Evolutionary conservation across 2,888 invertebrate species (phyloP), one percentile per base, ranked within the genome.

Genomic region (Lepetodrilus schrolli): DNA sequence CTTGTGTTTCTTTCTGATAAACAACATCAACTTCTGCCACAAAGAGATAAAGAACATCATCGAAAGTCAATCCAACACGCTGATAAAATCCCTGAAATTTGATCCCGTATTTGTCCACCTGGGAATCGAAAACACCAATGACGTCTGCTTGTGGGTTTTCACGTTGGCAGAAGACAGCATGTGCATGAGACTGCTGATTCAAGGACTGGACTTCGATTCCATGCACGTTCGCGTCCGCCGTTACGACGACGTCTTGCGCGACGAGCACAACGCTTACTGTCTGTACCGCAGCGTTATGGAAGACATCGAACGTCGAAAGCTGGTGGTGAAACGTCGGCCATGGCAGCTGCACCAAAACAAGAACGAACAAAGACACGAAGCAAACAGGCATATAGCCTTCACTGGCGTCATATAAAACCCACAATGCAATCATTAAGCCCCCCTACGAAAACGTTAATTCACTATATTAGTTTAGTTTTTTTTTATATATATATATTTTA

Each of bases 211-310:
- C 13, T 75, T 81, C 7, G 74, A 78, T n/a, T 82, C 78, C 3
- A 75, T 79, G 0, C 73, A 70, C 37, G 70, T 75, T 3, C 72
- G 74, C 7, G 80, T 83, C 2, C 76, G 80, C 4, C 66, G 72
- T 43, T 78, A 77, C 58, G 82, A 83, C 73, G 80, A 82, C 66
- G 76, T 81, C 48, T 76, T 81, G 74, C 74, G 73, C 13, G 82
- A 83, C 20, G 84, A 84, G 69, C 76, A 83, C 37, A 78, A 82
- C 8, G 82, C 82, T 0, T 83, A 81, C 58, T 80, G 77, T 38
- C 76, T 82, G 21, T 77, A 74, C 51, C 65, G 76, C 23, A 58
- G 78, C 13, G 72, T 81, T 21, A 75, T 80, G 30, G 75, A 76
- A 49, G 79, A 78, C 38, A 66, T 76, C 23, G 21, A 30, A 30